Conservation (phyloP, 1,140 invertebrate species). For the Papilio polyxenes region DNA sequence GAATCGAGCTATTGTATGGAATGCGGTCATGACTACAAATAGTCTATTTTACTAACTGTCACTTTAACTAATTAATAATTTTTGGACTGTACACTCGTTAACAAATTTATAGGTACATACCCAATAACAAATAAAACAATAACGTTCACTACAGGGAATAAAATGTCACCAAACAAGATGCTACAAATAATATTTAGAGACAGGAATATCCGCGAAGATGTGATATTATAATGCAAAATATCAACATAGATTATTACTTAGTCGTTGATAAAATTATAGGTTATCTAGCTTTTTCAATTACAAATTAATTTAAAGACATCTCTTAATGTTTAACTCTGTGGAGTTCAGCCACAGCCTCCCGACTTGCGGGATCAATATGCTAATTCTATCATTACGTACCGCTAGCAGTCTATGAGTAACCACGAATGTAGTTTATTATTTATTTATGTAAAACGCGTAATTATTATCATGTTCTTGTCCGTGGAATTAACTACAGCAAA, state of each 20-base stretch:
- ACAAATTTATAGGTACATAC: neutral
- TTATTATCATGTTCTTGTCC: constrained; percentile 17
- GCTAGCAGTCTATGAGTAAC: neutral
- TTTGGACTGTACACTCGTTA: neutral
- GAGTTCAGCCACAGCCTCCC: neutral
- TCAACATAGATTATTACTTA: neutral
- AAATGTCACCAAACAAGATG: neutral
- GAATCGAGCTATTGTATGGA: neutral
- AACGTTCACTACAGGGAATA: neutral
- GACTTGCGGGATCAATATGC: constrained; percentile 1
- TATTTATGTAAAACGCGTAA: constrained; percentile 19
- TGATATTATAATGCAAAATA: neutral
- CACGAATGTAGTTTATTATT: constrained; percentile 21
- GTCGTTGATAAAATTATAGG: neutral
- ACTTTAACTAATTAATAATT: constrained; percentile 19
- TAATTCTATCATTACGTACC: constrained; percentile 25
- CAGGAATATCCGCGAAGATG: neutral
- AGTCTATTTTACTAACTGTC: neutral
- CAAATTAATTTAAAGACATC: neutral
- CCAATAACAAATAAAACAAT: neutral
- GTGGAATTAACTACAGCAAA: neutral
- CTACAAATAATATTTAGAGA: neutral
- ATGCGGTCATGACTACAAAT: neutral
- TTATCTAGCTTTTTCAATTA: neutral
- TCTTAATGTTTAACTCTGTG: neutral